Conservation (phyloP, 2,888 invertebrate species). For the Agrochola circellaris region DNA sequence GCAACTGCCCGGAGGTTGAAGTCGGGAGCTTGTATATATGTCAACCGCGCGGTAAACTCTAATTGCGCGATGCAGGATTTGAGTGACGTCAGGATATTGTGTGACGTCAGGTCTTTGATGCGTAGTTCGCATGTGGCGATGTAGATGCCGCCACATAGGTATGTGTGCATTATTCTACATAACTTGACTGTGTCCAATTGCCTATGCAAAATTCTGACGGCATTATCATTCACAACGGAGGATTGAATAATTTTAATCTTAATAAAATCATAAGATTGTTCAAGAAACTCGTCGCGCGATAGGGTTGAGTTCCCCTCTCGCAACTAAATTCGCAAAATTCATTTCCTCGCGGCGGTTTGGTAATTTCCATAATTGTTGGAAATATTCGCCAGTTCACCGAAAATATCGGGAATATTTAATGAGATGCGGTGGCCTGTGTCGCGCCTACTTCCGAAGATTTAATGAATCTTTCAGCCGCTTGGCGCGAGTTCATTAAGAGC, state of each 20-base stretch:
- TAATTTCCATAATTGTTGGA: conserved; percentile 68
- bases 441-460: conserved; percentile 78
- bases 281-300: conserved; percentile 36
- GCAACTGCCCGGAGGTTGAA: too few relatives aligned
- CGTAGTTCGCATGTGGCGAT: too few relatives aligned
- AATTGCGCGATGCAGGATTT: too few relatives aligned
- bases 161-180: background rate
- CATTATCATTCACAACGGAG: conserved; percentile 46
- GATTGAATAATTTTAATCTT: conserved; percentile 56
- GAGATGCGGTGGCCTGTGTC: conserved; percentile 71
- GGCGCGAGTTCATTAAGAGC: conserved; percentile 78
- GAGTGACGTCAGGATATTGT: too few relatives aligned
- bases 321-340: conserved; percentile 60
- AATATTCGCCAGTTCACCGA: conserved; percentile 65
- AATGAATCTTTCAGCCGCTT: conserved; percentile 76
- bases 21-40: too few relatives aligned
- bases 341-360: conserved; percentile 60
- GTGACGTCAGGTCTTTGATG: too few relatives aligned
- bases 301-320: conserved; percentile 47
- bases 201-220: conserved; percentile 26
- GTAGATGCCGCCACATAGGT: too few relatives aligned
- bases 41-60: too few relatives aligned
- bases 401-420: conserved; percentile 72
- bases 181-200: conserved; percentile 7
- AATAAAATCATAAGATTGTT: conserved; percentile 58